Percentiles rank a stretch among this genome's conserved stretches.
Conservation (phyloP, 2,797 vertebrate species). For the Psittacula derbiana region DNA sequence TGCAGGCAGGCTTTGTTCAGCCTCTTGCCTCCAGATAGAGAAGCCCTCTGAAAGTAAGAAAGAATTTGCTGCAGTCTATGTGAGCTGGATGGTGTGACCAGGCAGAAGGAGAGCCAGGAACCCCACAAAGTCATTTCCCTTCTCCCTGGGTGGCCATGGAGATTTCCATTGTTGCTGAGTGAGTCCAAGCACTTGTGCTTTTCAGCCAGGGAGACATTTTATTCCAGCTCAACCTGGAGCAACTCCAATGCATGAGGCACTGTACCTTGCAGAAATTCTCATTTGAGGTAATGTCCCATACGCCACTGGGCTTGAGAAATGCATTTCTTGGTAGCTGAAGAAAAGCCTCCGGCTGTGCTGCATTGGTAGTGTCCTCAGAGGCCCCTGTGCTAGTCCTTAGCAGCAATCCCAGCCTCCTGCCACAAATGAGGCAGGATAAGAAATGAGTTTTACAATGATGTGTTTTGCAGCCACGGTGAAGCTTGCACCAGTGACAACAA, state of each 20-base stretch:
- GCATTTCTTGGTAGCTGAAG: not conserved
- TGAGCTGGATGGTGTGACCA: not conserved
- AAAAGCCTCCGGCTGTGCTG: not conserved
- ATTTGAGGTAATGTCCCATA: not conserved
- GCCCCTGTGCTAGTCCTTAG: not conserved
- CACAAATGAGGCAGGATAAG: not conserved
- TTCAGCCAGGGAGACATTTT: not conserved
- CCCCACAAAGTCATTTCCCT: not conserved
- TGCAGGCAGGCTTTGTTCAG: not conserved
- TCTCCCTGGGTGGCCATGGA: not conserved
- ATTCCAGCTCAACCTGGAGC: not conserved
- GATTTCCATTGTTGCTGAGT: rapidly evolving
- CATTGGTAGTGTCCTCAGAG: not conserved
- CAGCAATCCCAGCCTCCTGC: not conserved
- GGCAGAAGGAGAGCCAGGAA: rapidly evolving
- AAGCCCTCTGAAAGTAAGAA: not conserved
- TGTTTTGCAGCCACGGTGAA: not conserved
- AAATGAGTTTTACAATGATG: not conserved
- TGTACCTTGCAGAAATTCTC: not conserved
- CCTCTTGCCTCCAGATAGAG: not conserved
- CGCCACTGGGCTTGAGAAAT: not conserved
- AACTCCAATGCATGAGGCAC: not conserved
- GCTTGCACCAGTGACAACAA: not conserved
- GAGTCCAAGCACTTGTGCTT: not conserved
- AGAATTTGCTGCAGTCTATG: not conserved